phyloP scores from a whole-genome alignment of 2,888 invertebrate genomes.

The Epinotia brunnichana region DNA sequence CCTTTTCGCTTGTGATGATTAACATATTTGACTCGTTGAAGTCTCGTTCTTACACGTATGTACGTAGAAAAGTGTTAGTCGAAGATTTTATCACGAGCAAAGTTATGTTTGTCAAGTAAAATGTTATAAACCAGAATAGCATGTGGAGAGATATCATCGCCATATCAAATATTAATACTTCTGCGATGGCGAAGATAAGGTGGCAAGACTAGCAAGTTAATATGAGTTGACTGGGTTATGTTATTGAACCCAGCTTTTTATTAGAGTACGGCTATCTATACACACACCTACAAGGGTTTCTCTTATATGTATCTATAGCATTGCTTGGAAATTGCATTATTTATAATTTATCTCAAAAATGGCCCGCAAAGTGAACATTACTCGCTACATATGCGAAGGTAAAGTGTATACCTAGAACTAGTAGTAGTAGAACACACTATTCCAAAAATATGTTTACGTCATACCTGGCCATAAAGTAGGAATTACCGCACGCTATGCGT shows the following conservation, averaged over 20 bases:
- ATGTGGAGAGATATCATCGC: constrained; percentile 36
- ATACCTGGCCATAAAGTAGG: too few species aligned
- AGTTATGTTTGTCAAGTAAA: constrained; percentile 24
- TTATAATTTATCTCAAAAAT: too few species aligned
- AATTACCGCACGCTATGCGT: too few species aligned
- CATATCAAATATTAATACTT: constrained; percentile 39
- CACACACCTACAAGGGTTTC: too few species aligned
- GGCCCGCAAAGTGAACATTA: too few species aligned
- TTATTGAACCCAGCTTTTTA: constrained; percentile 30
- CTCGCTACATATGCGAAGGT: too few species aligned
- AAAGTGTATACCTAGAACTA: too few species aligned
- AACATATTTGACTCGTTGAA: background rate
- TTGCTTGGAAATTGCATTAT: background rate
- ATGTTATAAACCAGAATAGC: constrained; percentile 34
- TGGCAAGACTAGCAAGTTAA: constrained; percentile 19
- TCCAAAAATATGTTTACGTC: too few species aligned
- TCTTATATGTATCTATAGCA: background rate
- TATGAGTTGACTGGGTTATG: constrained; percentile 23
- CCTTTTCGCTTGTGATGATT: background rate
- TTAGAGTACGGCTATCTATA: background rate
- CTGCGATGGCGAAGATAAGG: constrained; percentile 35
- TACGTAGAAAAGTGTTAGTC: background rate
- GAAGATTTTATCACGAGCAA: constrained; percentile 1
- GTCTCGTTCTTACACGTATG: background rate
- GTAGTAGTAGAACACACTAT: too few species aligned